Conservation (phyloP, 1,140 invertebrate genomes). For the Cyclargus thomasi region DNA sequence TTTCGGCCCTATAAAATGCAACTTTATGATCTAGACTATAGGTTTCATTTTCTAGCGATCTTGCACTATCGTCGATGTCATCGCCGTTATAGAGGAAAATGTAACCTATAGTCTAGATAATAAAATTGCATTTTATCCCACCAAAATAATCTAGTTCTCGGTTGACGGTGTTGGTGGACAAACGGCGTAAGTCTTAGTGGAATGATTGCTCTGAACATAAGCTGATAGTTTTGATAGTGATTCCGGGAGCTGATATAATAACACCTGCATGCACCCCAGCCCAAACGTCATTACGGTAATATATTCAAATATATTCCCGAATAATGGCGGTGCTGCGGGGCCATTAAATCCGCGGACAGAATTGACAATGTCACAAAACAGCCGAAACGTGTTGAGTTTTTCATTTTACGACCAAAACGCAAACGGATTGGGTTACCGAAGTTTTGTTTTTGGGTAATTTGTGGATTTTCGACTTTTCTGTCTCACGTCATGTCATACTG, state of each 20-base stretch:
- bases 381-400: not conserved
- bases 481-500: no score
- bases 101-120: no score
- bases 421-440: not conserved
- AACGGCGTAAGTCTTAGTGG: no score
- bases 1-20: no score
- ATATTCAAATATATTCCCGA: slow-evolving; percentile 59
- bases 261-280: slow-evolving; percentile 34
- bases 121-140: no score
- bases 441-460: not conserved
- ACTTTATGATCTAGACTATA: no score
- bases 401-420: not conserved
- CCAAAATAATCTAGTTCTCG: no score
- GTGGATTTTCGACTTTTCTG: not conserved
- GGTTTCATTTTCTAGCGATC: no score
- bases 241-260: slow-evolving; percentile 17
- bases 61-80: no score
- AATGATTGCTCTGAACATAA: no score
- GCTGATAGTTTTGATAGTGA: not conserved
- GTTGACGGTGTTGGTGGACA: no score
- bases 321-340: slow-evolving; percentile 31
- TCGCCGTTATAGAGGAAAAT: no score
- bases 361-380: slow-evolving; percentile 3
- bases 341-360: slow-evolving; percentile 26
- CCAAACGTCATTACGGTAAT: slow-evolving; percentile 48